phyloP scores from a whole-genome alignment of 1,140 invertebrate genomes.

The Aphelenchoides fujianensis region DNA sequence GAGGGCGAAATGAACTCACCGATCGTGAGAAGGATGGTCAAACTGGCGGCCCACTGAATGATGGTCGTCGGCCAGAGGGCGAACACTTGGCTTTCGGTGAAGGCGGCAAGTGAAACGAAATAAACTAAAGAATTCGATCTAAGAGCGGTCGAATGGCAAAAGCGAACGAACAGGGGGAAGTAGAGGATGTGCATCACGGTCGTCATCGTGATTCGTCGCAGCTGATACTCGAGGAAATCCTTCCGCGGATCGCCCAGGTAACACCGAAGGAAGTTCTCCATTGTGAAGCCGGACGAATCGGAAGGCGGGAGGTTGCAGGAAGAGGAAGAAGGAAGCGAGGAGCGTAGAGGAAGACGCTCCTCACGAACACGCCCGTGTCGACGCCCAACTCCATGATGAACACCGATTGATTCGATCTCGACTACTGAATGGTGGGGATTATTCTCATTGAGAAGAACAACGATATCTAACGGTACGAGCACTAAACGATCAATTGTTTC shows the following conservation, averaged over 20 bases:
- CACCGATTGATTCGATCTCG: too few relatives aligned
- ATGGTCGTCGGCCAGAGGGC: not conserved
- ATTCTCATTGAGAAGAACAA: too few relatives aligned
- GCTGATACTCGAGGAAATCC: conserved; percentile 12
- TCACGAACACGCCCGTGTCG: not conserved
- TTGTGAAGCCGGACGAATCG: not conserved
- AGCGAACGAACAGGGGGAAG: not conserved
- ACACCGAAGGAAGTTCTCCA: conserved; percentile 11
- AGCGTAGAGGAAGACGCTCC: not conserved
- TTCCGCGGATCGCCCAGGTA: not conserved
- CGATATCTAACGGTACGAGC: too few relatives aligned
- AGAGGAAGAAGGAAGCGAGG: not conserved
- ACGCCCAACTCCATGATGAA: conserved; percentile 1
- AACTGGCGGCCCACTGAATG: not conserved
- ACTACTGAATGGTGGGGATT: too few relatives aligned
- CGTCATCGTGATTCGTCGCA: conserved; percentile 1
- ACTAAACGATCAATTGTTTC: too few relatives aligned
- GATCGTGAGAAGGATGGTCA: not conserved
- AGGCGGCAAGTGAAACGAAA: not conserved
- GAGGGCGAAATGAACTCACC: not conserved
- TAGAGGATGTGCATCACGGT: conserved; percentile 9
- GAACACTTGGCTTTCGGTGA: not conserved
- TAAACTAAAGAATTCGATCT: conserved; percentile 7
- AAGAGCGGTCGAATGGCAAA: not conserved
- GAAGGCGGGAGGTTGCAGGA: not conserved